A percentile compares a stretch with the other conserved stretches of the same genome.
Conservation (phyloP, 2,888 invertebrate genomes). For the Drosophila peninsularis region DNA sequence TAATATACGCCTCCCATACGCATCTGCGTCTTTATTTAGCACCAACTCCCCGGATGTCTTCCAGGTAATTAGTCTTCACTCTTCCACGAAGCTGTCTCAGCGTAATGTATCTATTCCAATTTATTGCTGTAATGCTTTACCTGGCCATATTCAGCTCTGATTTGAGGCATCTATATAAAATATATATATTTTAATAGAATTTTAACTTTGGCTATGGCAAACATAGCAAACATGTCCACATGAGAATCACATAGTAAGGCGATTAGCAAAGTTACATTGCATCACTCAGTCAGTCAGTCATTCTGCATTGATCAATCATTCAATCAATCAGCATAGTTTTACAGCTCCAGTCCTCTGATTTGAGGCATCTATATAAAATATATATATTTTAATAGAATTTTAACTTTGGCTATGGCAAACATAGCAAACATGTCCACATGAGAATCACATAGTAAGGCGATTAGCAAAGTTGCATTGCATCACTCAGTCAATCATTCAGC, state of each 20-base stretch:
- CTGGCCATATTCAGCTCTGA: no score
- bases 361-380: no score
- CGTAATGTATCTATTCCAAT: constrained; percentile 14
- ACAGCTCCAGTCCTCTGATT: no score
- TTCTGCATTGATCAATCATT: not conserved
- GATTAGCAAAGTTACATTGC: not conserved
- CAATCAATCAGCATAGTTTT: no score
- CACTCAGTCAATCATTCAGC: not conserved
- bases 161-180: no score
- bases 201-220: not conserved
- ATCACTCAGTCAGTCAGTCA: not conserved
- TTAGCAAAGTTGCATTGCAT: not conserved
- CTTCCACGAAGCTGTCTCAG: constrained; percentile 39
- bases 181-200: not conserved
- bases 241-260: not conserved
- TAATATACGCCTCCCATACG: not conserved
- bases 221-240: no score
- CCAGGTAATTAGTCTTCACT: constrained; percentile 50
- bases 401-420: no score
- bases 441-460: constrained; percentile 1
- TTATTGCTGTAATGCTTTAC: constrained; percentile 4
- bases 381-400: not conserved
- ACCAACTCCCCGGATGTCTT: constrained; percentile 43
- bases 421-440: not conserved
- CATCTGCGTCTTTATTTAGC: constrained; percentile 36